Evolutionary conservation across 2,888 invertebrate species (phyloP).

Genomic region (Odontomyia ornata): DNA sequence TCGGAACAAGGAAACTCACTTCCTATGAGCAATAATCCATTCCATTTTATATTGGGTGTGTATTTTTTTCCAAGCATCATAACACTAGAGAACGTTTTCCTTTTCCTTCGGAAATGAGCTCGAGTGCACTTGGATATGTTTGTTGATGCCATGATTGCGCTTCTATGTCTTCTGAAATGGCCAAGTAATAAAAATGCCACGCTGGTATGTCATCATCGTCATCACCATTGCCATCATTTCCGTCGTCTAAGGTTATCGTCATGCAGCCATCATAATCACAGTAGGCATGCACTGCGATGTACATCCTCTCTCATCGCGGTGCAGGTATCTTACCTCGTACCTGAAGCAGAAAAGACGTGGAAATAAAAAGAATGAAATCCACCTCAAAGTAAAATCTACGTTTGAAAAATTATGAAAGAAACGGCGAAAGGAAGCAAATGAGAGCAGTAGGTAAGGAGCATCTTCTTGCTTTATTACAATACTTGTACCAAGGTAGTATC

Average conservation of each 20-base stretch:
- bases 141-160: neutral
- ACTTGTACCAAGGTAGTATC: no score
- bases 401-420: neutral
- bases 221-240: neutral
- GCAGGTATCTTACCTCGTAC: no score
- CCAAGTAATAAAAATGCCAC: neutral
- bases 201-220: neutral
- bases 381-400: neutral
- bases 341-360: no score
- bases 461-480: neutral
- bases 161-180: neutral
- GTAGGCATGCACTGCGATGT: no score
- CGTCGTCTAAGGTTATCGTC: neutral
- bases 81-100: neutral
- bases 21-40: no score
- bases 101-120: neutral
- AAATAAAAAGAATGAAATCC: no score
- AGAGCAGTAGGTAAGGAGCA: conserved; percentile 28
- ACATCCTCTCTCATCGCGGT: no score
- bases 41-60: no score
- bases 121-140: neutral
- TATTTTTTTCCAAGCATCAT: neutral
- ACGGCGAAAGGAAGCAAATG: neutral
- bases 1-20: no score
- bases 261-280: neutral